Evolutionary conservation across 2,113 vertebrate species (phyloP).

Genomic region (Python bivittatus): DNA sequence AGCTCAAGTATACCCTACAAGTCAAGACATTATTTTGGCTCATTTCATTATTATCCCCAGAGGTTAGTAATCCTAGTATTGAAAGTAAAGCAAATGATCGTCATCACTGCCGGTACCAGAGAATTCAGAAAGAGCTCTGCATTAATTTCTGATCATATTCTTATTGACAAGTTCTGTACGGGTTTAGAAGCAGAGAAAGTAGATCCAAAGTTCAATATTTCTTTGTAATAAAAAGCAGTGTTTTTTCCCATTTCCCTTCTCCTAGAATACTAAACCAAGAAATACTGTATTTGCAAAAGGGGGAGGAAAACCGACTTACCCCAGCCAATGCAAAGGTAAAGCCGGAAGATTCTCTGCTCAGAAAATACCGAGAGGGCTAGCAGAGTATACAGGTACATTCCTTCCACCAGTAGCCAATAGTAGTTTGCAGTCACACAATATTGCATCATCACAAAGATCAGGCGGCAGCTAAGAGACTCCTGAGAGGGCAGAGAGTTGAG

Average conservation of each 20-base stretch:
- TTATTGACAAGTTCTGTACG: neutral
- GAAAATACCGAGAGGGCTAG: conserved; percentile 90
- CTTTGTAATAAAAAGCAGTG: rapidly evolving
- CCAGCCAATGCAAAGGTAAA: conserved; percentile 92
- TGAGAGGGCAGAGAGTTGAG: conserved; percentile 58
- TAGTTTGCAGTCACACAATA: conserved; percentile 97
- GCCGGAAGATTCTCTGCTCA: conserved; percentile 87
- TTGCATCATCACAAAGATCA: conserved; percentile 96
- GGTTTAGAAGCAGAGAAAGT: neutral
- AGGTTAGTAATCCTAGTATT: neutral
- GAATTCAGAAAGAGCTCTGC: neutral
- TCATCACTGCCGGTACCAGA: neutral
- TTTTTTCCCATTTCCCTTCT: neutral
- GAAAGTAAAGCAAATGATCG: neutral
- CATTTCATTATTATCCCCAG: too few relatives aligned
- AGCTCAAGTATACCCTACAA: neutral
- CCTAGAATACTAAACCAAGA: neutral
- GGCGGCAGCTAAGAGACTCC: conserved; percentile 87
- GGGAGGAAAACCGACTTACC: conserved; percentile 76
- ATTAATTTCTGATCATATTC: neutral
- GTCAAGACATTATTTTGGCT: neutral
- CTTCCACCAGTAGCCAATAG: conserved; percentile 97
- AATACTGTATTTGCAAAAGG: neutral
- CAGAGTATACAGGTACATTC: conserved; percentile 92
- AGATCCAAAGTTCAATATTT: neutral